Conservation (phyloP, 2,888 invertebrate genomes). For the Hyposoter didymator region DNA sequence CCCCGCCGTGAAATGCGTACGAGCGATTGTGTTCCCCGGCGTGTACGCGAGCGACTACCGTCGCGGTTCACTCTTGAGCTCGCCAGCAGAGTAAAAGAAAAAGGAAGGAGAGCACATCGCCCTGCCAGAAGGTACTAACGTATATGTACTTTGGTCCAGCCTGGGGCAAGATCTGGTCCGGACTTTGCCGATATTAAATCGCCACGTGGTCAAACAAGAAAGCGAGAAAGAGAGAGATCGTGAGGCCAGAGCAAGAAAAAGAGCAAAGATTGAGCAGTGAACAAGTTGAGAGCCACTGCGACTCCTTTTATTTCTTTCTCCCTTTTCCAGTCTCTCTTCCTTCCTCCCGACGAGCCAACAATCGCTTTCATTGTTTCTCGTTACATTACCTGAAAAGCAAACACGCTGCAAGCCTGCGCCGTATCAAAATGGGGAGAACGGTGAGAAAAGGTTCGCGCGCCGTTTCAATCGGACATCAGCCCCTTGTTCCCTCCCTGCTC, state of each 20-base stretch:
- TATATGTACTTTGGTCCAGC: constrained; percentile 27
- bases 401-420: constrained; percentile 23
- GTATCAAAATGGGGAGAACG: constrained; percentile 48
- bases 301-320: constrained; percentile 43
- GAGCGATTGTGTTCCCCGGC: constrained; percentile 77
- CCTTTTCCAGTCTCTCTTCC: constrained; percentile 52
- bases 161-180: constrained; percentile 33
- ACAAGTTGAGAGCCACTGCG: constrained; percentile 63
- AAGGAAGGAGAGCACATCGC: constrained; percentile 45
- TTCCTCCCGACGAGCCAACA: constrained; percentile 62
- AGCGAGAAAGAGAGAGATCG: constrained; percentile 38
- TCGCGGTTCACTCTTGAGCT: constrained; percentile 41
- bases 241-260: background rate
- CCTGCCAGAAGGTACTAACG: constrained; percentile 29
- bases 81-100: constrained; percentile 56
- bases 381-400: constrained; percentile 72
- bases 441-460: constrained; percentile 48
- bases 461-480: constrained; percentile 42
- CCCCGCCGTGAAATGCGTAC: constrained; percentile 77
- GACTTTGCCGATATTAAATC: constrained; percentile 58
- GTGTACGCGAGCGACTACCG: constrained; percentile 57
- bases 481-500: background rate
- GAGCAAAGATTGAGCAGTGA: background rate
- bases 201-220: constrained; percentile 57
- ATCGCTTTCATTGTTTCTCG: constrained; percentile 75